These are phyloP conservation scores for Goniozus legneri DNA, from an alignment of 1,140 invertebrate species.

Conservation along the genomic window DNA sequence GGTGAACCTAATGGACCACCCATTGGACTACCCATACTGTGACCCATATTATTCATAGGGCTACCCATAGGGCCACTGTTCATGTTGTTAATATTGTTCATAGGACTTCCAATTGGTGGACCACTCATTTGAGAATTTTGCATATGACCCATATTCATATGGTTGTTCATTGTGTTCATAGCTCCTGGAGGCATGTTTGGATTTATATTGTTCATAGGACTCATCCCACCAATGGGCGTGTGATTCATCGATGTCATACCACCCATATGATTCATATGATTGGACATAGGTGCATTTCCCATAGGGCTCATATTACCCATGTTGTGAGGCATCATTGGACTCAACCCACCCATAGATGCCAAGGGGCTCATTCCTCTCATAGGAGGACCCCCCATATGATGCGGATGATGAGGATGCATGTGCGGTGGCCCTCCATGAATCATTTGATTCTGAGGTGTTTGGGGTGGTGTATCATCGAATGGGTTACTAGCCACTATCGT, in stretches of 20 bases:
- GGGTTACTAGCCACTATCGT: conserved; percentile 93
- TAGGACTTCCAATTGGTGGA: conserved; percentile 68
- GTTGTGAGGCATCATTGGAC: conserved; percentile 59
- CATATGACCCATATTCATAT: conserved; percentile 72
- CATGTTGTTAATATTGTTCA: conserved; percentile 66
- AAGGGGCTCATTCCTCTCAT: conserved; percentile 56
- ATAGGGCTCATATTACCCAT: conserved; percentile 53
- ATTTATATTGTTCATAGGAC: conserved; percentile 68
- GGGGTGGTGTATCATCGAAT: conserved; percentile 86
- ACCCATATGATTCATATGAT: conserved; percentile 64
- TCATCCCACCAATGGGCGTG: conserved; percentile 61
- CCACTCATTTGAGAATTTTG: conserved; percentile 66
- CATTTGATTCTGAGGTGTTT: conserved; percentile 58
- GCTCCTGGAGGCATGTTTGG: conserved; percentile 58
- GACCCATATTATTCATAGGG: conserved; percentile 54
- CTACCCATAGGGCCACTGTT: conserved; percentile 64
- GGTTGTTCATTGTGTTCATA: conserved; percentile 57
- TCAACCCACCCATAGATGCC: conserved; percentile 68
- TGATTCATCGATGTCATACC: conserved; percentile 60
- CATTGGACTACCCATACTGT: conserved; percentile 53
- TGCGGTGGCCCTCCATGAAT: conserved; percentile 60
- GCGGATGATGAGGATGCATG: conserved; percentile 55
- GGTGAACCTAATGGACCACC: conserved; percentile 49
- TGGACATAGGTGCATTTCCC: conserved; percentile 48
- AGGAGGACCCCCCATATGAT: conserved; percentile 64